Conservation (phyloP, 2,888 invertebrate species). For the Pycnomerus fuliginosus region DNA sequence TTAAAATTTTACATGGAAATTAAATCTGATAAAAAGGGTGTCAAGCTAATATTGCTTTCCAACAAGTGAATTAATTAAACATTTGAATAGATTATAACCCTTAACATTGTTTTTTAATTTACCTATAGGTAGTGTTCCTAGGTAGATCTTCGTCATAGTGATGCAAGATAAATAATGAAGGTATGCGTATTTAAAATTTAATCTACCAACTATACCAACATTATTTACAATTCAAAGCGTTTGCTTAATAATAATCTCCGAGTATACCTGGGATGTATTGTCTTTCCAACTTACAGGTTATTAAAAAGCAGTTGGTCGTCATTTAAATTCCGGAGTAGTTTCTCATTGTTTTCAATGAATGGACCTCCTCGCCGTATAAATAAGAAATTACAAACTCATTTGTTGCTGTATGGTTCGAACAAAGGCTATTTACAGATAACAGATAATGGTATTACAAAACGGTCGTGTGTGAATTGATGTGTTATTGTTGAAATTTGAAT, state of each 20-base stretch:
- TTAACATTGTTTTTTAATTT: too few species aligned
- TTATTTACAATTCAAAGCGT: slow-evolving; percentile 20
- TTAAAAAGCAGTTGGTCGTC: slow-evolving; percentile 44
- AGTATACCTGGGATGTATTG: slow-evolving; percentile 27
- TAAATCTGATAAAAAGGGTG: too few species aligned
- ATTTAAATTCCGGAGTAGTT: slow-evolving; percentile 24
- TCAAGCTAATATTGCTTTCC: too few species aligned
- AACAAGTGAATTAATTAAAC: too few species aligned
- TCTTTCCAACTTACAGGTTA: slow-evolving; percentile 42
- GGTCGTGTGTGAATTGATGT: slow-evolving; percentile 24
- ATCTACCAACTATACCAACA: too few species aligned
- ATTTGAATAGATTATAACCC: too few species aligned
- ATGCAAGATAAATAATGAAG: too few species aligned
- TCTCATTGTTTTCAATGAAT: slow-evolving; percentile 45
- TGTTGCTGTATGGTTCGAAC: slow-evolving; percentile 29
- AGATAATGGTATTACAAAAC: slow-evolving; percentile 24
- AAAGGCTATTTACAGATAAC: slow-evolving; percentile 27
- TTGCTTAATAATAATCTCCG: slow-evolving; percentile 19
- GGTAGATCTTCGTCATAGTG: too few species aligned
- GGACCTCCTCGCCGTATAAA: slow-evolving; percentile 36
- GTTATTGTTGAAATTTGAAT: slow-evolving; percentile 20
- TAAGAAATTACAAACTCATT: slow-evolving; percentile 34
- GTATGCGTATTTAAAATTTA: too few species aligned
- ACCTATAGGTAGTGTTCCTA: too few species aligned
- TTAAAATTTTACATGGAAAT: too few species aligned